These are phyloP conservation scores for Galeopsomyia nigrocyanea DNA, from an alignment of 2,888 invertebrate species.

Conservation along the genomic window DNA sequence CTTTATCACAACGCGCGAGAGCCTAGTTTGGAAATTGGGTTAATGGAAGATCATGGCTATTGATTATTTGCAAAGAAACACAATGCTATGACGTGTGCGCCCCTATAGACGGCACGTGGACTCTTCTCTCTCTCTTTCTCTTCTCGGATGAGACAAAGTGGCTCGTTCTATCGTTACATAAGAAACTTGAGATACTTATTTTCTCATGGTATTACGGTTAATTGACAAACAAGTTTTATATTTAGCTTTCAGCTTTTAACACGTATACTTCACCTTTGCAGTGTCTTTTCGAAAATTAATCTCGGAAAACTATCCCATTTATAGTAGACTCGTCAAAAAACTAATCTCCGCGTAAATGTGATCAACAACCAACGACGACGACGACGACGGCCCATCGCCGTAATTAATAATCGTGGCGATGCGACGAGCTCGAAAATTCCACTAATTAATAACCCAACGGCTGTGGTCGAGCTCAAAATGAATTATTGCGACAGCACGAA, in stretches of 20 bases:
- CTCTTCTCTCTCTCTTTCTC: too few species aligned
- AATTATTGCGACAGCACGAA: conserved; percentile 11
- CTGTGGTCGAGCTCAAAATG: conserved; percentile 18
- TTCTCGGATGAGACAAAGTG: too few species aligned
- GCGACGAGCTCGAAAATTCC: conserved; percentile 25
- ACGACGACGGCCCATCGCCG: not conserved
- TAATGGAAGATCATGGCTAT: conserved; percentile 43
- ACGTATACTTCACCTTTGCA: not conserved
- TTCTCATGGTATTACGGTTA: not conserved
- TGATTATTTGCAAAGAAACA: conserved; percentile 31
- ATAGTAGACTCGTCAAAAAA: too few species aligned
- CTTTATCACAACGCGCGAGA: not conserved
- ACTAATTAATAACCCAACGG: conserved; percentile 26
- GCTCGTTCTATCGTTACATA: too few species aligned
- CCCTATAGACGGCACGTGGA: conserved; percentile 6
- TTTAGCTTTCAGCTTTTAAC: not conserved
- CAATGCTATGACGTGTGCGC: too few species aligned
- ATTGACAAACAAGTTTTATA: not conserved
- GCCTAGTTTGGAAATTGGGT: conserved; percentile 38
- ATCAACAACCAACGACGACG: too few species aligned
- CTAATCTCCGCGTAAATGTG: too few species aligned
- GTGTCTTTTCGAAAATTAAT: not conserved
- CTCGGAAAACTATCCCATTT: not conserved
- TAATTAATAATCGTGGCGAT: conserved; percentile 32
- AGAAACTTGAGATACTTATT: not conserved